Percentiles rank a stretch among this genome's conserved stretches.
phyloP scores from a whole-genome alignment of 1,140 invertebrate species.

The Drosophila ercepeae region DNA sequence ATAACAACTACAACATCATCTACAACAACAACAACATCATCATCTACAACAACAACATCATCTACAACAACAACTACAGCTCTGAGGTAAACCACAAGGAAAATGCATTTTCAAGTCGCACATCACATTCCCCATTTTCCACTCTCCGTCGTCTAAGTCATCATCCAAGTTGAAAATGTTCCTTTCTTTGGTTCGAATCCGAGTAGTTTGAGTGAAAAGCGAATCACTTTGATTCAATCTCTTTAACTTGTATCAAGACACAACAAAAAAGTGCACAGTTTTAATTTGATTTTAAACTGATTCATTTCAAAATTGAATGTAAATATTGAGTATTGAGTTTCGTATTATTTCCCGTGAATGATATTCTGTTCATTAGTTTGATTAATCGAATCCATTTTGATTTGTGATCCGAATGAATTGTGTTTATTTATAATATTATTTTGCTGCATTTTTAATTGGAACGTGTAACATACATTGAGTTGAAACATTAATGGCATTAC shows the following conservation, averaged over 20 bases:
- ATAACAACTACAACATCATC: too few species aligned
- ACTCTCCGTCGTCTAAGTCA: too few species aligned
- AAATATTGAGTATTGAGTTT: conserved; percentile 32
- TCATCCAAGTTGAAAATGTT: conserved; percentile 30
- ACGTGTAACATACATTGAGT: conserved; percentile 44
- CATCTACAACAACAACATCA: conserved; percentile 45
- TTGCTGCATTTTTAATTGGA: conserved; percentile 38
- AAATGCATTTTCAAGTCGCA: conserved; percentile 71
- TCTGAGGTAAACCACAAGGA: conserved; percentile 80
- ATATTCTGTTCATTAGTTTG: conserved; percentile 37
- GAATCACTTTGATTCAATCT: conserved; percentile 13
- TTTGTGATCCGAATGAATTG: conserved; percentile 33
- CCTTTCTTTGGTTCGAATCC: neutral
- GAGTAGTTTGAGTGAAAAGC: conserved; percentile 38
- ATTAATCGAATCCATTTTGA: conserved; percentile 33
- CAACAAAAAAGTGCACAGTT: conserved; percentile 31
- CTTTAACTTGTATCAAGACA: conserved; percentile 6
- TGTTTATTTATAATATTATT: conserved; percentile 6
- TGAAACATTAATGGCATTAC: conserved; percentile 32
- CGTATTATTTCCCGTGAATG: neutral
- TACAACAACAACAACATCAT: conserved; percentile 45
- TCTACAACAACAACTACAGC: conserved; percentile 61
- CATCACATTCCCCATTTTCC: conserved; percentile 58
- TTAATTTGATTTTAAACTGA: conserved; percentile 31
- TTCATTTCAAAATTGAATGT: conserved; percentile 30